phyloP scores from a whole-genome alignment of 2,888 invertebrate species.

The Stratiomys singularior region DNA sequence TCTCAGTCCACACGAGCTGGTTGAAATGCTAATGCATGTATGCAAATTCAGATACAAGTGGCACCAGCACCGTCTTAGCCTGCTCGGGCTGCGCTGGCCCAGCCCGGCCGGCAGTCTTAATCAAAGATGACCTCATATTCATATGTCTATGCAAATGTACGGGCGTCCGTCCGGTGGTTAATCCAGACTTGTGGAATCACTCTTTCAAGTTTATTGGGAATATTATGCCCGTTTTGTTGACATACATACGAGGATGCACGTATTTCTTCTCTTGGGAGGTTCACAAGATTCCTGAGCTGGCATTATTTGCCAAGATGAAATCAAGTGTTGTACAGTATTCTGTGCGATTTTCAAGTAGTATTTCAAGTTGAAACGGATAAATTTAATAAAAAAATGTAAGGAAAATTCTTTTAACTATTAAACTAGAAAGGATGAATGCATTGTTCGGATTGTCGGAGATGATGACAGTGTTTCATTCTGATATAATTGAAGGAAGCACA shows the following conservation, averaged over 20 bases:
- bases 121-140: slow-evolving; percentile 41
- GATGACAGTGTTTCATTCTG: no score
- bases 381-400: no score
- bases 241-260: background rate
- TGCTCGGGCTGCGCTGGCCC: no score
- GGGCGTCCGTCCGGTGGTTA: slow-evolving; percentile 11
- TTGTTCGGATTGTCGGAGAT: no score
- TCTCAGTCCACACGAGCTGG: no score
- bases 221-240: background rate
- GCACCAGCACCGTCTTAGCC: background rate
- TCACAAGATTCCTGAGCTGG: background rate
- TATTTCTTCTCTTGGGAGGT: background rate
- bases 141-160: slow-evolving; percentile 22
- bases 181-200: background rate
- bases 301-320: no score
- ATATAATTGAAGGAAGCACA: no score
- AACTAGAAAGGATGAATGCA: no score
- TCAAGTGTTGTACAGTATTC: no score
- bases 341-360: no score
- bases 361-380: no score
- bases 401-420: no score
- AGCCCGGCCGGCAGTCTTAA: slow-evolving; percentile 30
- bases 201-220: background rate
- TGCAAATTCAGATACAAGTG: background rate
- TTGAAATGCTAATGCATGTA: background rate